Conservation (phyloP, 1,140 invertebrate genomes). For the Drosophila sucinea region DNA sequence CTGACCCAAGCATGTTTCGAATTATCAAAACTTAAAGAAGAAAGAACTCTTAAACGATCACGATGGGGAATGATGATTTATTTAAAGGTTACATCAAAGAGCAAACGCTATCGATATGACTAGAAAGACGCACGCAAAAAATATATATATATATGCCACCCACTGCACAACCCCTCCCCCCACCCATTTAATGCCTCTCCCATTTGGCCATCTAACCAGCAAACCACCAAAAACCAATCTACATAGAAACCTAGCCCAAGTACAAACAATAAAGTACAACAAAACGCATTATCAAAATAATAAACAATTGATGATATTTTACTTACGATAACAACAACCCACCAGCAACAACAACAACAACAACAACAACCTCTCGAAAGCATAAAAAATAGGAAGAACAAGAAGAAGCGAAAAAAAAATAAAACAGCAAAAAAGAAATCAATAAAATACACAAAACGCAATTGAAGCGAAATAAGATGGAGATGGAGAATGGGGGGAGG, state of each 20-base stretch:
- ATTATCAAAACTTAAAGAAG: no score
- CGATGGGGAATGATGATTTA: background rate
- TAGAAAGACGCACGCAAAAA: background rate
- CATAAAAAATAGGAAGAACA: conserved; percentile 28
- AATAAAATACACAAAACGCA: conserved; percentile 48
- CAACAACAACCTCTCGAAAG: conserved; percentile 44
- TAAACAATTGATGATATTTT: conserved; percentile 79
- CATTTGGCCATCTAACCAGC: background rate
- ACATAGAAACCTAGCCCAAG: conserved; percentile 27
- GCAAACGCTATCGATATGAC: background rate
- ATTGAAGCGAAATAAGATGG: conserved; percentile 35
- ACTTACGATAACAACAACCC: conserved; percentile 54
- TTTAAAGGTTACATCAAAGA: background rate
- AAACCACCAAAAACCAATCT: background rate
- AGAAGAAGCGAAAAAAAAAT: conserved; percentile 11
- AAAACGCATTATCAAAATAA: conserved; percentile 72
- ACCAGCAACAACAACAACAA: conserved; percentile 19
- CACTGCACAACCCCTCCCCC: background rate
- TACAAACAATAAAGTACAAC: conserved; percentile 51
- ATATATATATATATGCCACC: background rate
- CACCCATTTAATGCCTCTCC: background rate
- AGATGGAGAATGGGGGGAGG: background rate
- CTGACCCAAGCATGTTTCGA: conserved; percentile 31
- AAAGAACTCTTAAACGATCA: no score
- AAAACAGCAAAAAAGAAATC: conserved; percentile 32